Percentiles rank a stretch among this genome's conserved stretches.
phyloP scores from a whole-genome alignment of 1,140 invertebrate species.

The Chironomus striatipennis region DNA sequence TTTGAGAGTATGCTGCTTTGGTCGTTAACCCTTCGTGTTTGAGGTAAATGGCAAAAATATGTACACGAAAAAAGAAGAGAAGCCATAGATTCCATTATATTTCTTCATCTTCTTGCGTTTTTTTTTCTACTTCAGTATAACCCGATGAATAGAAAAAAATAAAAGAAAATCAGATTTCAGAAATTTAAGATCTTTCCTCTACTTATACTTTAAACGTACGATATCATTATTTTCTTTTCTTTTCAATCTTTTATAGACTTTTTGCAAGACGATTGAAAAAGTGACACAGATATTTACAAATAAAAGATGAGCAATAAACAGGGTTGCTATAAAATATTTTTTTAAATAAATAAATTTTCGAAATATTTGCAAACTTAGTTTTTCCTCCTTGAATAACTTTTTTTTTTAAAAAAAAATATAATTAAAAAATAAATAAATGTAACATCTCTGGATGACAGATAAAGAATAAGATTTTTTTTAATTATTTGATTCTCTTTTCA shows the following conservation, averaged over 20 bases:
- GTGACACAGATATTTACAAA: background rate
- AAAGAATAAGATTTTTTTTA: background rate
- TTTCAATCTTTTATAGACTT: background rate
- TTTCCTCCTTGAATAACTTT: too few relatives aligned
- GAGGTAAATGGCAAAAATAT: slow-evolving; percentile 12
- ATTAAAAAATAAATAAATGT: too few relatives aligned
- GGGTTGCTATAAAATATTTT: too few relatives aligned
- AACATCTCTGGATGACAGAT: background rate
- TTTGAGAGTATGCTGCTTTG: background rate
- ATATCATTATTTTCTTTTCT: background rate
- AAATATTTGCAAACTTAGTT: too few relatives aligned
- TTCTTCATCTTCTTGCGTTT: slow-evolving; percentile 1
- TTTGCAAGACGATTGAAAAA: background rate
- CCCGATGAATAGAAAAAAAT: slow-evolving; percentile 1
- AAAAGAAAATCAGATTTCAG: slow-evolving; percentile 2
- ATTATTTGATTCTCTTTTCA: background rate
- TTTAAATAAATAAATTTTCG: too few relatives aligned
- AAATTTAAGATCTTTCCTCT: slow-evolving; percentile 13
- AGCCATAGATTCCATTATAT: slow-evolving; percentile 3
- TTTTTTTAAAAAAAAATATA: too few relatives aligned
- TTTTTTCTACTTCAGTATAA: background rate
- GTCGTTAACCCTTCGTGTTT: slow-evolving; percentile 6
- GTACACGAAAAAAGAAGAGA: background rate
- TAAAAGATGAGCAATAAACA: background rate
- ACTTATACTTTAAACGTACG: background rate